phyloP scores from a whole-genome alignment of 2,888 invertebrate species.

The Metopia argyrocephala region DNA sequence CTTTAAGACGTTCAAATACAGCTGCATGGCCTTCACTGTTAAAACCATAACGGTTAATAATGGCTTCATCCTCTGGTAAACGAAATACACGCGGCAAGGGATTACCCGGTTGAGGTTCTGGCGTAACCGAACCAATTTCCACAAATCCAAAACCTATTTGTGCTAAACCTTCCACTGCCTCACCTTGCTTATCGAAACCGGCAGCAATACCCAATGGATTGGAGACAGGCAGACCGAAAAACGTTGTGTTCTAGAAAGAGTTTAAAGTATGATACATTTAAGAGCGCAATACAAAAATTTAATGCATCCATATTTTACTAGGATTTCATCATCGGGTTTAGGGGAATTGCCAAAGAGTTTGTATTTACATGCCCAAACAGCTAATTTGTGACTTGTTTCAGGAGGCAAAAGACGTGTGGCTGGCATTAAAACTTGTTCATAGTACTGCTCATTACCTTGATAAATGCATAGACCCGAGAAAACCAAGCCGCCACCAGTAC shows the following conservation, averaged over 20 bases:
- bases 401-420: slow-evolving; percentile 82
- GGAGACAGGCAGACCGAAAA: slow-evolving; percentile 85
- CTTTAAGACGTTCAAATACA: slow-evolving; percentile 84
- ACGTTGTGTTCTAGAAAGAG: slow-evolving; percentile 81
- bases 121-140: slow-evolving; percentile 98
- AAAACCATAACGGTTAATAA: slow-evolving; percentile 97
- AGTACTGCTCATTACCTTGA: slow-evolving; percentile 67
- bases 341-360: slow-evolving; percentile 80
- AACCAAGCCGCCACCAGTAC: slow-evolving; percentile 65
- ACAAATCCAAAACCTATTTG: slow-evolving; percentile 96
- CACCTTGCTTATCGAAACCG: slow-evolving; percentile 98
- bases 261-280: neutral
- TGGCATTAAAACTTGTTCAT: slow-evolving; percentile 70
- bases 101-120: slow-evolving; percentile 95
- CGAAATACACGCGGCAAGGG: slow-evolving; percentile 95
- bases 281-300: neutral
- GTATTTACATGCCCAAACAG: slow-evolving; percentile 87
- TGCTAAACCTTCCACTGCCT: slow-evolving; percentile 89
- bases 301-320: slow-evolving; percentile 80
- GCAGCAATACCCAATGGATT: slow-evolving; percentile 99
- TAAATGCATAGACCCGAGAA: slow-evolving; percentile 66
- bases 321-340: slow-evolving; percentile 81
- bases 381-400: slow-evolving; percentile 90
- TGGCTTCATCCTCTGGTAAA: slow-evolving; percentile 88
- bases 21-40: slow-evolving; percentile 94